Conservation (phyloP, 2,888 invertebrate genomes). For the Autographa pulchrina region DNA sequence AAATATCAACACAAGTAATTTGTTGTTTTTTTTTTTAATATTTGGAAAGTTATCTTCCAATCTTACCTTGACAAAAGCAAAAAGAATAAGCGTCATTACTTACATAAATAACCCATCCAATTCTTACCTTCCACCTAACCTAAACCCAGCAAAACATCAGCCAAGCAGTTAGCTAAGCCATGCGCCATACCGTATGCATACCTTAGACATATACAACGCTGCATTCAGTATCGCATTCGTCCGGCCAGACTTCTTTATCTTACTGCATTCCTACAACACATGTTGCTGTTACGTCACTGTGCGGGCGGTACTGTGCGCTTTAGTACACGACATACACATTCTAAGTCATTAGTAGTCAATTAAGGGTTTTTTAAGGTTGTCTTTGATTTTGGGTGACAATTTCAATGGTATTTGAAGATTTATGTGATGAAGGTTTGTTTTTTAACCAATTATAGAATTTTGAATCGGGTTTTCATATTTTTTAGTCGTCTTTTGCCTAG, state of each 20-base stretch:
- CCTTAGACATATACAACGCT: conserved; percentile 92
- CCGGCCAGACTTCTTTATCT: conserved; percentile 89
- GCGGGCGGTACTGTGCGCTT: conserved; percentile 41
- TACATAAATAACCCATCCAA: neutral
- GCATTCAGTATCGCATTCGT: conserved; percentile 91
- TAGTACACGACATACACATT: conserved; percentile 21
- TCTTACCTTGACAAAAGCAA: too few species aligned
- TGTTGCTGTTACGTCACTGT: conserved; percentile 67
- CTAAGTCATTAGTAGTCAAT: neutral
- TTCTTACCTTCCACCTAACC: neutral
- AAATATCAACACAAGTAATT: too few species aligned
- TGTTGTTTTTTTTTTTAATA: too few species aligned
- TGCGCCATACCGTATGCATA: conserved; percentile 76
- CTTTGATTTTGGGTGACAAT: neutral
- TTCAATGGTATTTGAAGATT: conserved; percentile 3
- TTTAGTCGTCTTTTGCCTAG: too few species aligned
- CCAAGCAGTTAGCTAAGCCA: conserved; percentile 64
- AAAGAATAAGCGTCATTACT: conserved; percentile 1
- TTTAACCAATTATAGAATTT: neutral
- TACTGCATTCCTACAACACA: conserved; percentile 90
- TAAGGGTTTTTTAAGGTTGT: neutral
- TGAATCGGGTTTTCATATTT: too few species aligned
- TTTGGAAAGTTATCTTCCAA: too few species aligned
- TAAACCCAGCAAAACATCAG: conserved; percentile 38
- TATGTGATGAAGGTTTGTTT: too few species aligned